Evolutionary conservation across 2,113 vertebrate species (phyloP).

Genomic region (Gallinago media): DNA sequence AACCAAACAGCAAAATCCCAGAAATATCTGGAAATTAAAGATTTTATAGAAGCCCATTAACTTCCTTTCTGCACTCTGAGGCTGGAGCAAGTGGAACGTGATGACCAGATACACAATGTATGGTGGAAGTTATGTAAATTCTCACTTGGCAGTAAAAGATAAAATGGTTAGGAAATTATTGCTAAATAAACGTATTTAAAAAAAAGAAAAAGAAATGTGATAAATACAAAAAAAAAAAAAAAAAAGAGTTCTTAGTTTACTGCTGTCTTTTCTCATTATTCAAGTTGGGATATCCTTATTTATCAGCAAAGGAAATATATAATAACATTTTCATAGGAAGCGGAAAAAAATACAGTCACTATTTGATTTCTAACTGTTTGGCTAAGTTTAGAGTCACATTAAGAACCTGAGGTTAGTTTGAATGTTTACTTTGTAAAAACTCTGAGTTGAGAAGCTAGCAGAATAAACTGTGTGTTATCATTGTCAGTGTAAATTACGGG

Average conservation of each 20-base stretch:
- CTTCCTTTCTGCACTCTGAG: background rate
- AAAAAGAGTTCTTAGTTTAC: background rate
- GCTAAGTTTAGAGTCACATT: slow-evolving; percentile 39
- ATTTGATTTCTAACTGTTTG: slow-evolving; percentile 29
- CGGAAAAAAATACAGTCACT: slow-evolving; percentile 19
- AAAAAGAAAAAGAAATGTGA: background rate
- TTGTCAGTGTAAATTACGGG: slow-evolving; percentile 74
- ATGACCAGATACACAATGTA: background rate
- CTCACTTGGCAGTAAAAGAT: background rate
- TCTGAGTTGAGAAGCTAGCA: slow-evolving; percentile 60
- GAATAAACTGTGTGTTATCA: slow-evolving; percentile 73
- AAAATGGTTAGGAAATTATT: background rate
- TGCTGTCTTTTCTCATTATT: slow-evolving; percentile 11
- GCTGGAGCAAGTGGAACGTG: background rate
- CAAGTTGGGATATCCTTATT: background rate
- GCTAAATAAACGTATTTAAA: background rate
- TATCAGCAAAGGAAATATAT: slow-evolving; percentile 42
- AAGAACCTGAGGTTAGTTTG: slow-evolving; percentile 66
- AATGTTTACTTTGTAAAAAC: slow-evolving; percentile 73
- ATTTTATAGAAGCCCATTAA: background rate
- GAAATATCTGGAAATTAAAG: background rate
- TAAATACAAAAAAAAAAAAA: too few relatives aligned
- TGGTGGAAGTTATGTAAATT: background rate
- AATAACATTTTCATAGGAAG: background rate
- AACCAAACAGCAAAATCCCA: background rate